Conservation (phyloP, 2,113 vertebrate species). For the Xiphophorus hellerii region DNA sequence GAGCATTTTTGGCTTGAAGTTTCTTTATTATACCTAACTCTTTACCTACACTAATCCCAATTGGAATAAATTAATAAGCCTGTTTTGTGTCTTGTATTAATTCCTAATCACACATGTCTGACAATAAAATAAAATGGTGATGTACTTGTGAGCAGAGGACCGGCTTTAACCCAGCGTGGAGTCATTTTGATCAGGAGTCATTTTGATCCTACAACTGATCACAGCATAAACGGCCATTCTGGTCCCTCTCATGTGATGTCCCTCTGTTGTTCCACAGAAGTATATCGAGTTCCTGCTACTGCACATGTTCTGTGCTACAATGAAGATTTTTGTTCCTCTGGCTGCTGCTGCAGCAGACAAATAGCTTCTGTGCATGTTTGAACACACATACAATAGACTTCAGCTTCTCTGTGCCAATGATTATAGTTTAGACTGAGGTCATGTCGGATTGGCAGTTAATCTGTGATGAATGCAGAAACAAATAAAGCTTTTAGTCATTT, state of each 20-base stretch:
- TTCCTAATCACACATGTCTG: neutral
- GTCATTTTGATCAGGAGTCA: slow-evolving; percentile 21
- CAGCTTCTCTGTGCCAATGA: slow-evolving; percentile 29
- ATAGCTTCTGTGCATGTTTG: slow-evolving; percentile 14
- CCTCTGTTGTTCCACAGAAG: neutral
- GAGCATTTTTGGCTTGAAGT: too few relatives aligned
- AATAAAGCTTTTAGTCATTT: slow-evolving; percentile 26
- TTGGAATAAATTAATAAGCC: too few relatives aligned
- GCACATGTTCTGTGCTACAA: slow-evolving; percentile 1
- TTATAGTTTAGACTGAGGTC: slow-evolving; percentile 59
- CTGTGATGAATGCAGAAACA: slow-evolving; percentile 40
- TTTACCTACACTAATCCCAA: too few relatives aligned
- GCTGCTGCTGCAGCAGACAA: neutral
- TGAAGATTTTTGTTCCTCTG: slow-evolving; percentile 3
- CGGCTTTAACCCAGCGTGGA: slow-evolving; percentile 7
- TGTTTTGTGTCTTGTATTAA: too few relatives aligned
- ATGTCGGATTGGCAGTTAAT: slow-evolving; percentile 41
- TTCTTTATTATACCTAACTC: too few relatives aligned
- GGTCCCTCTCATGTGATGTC: neutral
- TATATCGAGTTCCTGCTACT: neutral
- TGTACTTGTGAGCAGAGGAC: neutral
- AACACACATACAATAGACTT: neutral
- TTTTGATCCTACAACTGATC: slow-evolving; percentile 3
- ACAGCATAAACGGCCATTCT: slow-evolving; percentile 13
- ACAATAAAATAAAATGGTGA: neutral